Conservation (phyloP, 1,140 invertebrate genomes). For the Dendrolimus punctatus region DNA sequence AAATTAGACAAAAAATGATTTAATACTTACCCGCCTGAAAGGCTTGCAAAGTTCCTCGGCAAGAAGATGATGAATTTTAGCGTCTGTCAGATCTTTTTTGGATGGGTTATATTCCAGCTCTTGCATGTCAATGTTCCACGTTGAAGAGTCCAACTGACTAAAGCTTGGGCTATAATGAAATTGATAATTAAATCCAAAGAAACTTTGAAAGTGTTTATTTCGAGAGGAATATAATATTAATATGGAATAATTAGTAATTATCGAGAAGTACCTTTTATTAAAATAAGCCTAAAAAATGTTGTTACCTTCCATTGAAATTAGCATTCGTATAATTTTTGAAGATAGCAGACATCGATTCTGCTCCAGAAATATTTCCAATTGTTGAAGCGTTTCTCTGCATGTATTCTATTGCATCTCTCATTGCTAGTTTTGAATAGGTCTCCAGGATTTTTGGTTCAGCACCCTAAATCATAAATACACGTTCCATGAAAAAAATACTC, state of each 20-base stretch:
- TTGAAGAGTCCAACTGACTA: constrained; percentile 84
- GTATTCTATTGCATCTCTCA: constrained; percentile 94
- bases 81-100: constrained; percentile 92
- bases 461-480: constrained; percentile 67
- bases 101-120: constrained; percentile 94
- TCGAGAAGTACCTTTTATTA: too few relatives aligned
- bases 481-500: neutral
- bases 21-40: constrained; percentile 84
- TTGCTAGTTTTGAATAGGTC: constrained; percentile 93
- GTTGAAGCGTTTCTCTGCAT: constrained; percentile 89
- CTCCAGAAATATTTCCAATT: constrained; percentile 85
- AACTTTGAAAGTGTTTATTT: neutral
- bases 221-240: too few relatives aligned
- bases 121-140: constrained; percentile 93
- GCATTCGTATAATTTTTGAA: constrained; percentile 89
- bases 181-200: neutral
- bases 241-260: too few relatives aligned
- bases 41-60: constrained; percentile 93
- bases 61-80: constrained; percentile 92
- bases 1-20: neutral
- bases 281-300: neutral
- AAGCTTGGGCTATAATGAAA: constrained; percentile 79
- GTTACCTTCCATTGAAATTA: constrained; percentile 86
- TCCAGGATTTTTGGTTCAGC: constrained; percentile 95
- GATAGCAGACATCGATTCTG: constrained; percentile 91